Percentiles rank a stretch among this genome's conserved stretches.
Conservation (phyloP, 2,797 vertebrate genomes). For the Heliangelus exortis region DNA sequence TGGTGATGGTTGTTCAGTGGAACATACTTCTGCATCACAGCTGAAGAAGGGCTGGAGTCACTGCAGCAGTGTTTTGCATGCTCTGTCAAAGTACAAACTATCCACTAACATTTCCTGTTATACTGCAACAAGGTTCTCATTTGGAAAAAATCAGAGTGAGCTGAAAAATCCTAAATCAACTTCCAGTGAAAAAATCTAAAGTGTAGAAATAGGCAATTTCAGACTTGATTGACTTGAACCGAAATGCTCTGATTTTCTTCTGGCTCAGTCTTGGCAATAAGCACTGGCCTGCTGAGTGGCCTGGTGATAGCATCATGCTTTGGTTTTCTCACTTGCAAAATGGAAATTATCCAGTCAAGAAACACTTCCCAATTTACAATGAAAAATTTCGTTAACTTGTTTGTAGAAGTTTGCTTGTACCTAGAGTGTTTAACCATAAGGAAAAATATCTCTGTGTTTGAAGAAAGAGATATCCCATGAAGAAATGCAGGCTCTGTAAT, state of each 20-base stretch:
- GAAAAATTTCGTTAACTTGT: background rate
- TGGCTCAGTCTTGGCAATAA: background rate
- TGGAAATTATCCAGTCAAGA: background rate
- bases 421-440: background rate
- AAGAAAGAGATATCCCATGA: background rate
- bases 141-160: background rate
- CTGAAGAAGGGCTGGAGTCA: background rate
- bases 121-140: background rate
- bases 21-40: background rate
- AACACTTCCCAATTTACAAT: background rate
- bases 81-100: background rate
- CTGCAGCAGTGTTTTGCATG: background rate
- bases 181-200: background rate
- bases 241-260: background rate
- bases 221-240: background rate
- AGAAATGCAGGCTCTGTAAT: constrained; percentile 14
- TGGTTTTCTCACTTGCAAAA: background rate
- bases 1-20: background rate
- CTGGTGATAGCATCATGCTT: background rate
- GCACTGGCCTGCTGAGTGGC: background rate
- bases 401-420: background rate
- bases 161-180: background rate
- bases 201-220: background rate
- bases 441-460: background rate
- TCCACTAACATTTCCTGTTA: background rate